Percentiles rank a stretch among this genome's conserved stretches.
phyloP scores from a whole-genome alignment of 2,797 vertebrate genomes.

The Notoglanidium macrostoma region DNA sequence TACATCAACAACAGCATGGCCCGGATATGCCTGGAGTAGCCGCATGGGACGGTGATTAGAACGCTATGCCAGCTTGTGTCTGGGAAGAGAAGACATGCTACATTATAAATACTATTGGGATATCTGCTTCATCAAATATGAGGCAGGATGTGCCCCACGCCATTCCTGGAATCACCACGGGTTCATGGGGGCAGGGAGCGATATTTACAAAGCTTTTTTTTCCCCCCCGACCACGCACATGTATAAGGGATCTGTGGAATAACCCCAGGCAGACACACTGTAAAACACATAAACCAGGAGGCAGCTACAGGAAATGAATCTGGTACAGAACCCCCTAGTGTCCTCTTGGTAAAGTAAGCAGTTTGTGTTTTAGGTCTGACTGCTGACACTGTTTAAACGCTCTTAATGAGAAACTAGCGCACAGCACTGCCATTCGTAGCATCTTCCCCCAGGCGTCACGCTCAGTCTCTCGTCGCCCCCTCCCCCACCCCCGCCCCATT shows the following conservation, averaged over 20 bases:
- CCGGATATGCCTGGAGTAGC: constrained; percentile 13
- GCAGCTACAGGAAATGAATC: constrained; percentile 49
- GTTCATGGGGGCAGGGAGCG: constrained; percentile 7
- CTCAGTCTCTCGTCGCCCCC: background rate
- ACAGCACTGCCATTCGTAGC: background rate
- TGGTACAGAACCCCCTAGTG: constrained; percentile 28
- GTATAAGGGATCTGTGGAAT: constrained; percentile 32
- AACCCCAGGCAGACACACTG: constrained; percentile 17
- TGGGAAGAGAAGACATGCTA: constrained; percentile 40
- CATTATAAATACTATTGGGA: constrained; percentile 14
- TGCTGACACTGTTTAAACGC: constrained; percentile 34
- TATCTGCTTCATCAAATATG: constrained; percentile 31
- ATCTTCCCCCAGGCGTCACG: constrained; percentile 31
- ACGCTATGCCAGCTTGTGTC: constrained; percentile 28
- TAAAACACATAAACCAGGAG: constrained; percentile 50
- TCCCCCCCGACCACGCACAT: background rate
- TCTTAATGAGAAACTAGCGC: constrained; percentile 39
- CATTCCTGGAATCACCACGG: background rate
- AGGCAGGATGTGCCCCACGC: constrained; percentile 23
- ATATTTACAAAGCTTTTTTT: constrained; percentile 26
- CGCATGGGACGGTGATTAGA: constrained; percentile 47
- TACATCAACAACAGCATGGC: constrained; percentile 19
- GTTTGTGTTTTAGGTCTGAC: constrained; percentile 35
- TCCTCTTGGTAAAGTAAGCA: constrained; percentile 42
- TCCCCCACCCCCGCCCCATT: background rate